Conservation (phyloP, 1,140 invertebrate species). For the Zaprionus gabonicus region DNA sequence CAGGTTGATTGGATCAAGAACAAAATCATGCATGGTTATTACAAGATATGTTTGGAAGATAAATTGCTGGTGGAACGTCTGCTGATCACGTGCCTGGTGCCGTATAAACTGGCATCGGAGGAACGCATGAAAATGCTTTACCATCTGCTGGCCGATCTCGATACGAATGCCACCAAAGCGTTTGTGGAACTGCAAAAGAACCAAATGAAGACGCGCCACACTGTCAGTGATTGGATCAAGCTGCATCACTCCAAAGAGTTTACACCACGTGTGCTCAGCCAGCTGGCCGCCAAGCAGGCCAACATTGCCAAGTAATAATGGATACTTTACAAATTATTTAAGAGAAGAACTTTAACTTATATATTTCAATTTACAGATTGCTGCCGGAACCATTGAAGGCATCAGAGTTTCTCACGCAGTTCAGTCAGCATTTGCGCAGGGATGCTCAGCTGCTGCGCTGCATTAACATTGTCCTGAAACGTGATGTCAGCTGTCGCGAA, state of each 20-base stretch:
- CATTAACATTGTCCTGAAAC: constrained; percentile 94
- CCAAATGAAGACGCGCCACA: constrained; percentile 93
- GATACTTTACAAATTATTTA: background rate
- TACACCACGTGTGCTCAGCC: constrained; percentile 88
- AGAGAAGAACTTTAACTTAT: background rate
- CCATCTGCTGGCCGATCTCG: constrained; percentile 95
- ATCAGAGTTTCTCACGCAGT: constrained; percentile 95
- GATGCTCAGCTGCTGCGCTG: constrained; percentile 91
- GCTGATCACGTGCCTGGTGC: constrained; percentile 97
- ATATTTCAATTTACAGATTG: constrained; percentile 57
- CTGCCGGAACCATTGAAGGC: constrained; percentile 97
- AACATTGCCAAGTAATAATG: constrained; percentile 76
- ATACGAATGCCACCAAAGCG: constrained; percentile 97
- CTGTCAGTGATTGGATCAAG: constrained; percentile 94
- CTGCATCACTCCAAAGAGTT: constrained; percentile 88
- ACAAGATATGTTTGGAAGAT: constrained; percentile 88
- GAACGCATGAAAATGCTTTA: constrained; percentile 98
- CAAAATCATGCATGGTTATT: constrained; percentile 95
- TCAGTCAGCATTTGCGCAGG: constrained; percentile 92
- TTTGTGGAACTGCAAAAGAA: constrained; percentile 97
- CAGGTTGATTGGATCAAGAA: constrained; percentile 98
- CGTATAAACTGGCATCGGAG: constrained; percentile 93
- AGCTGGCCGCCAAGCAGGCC: constrained; percentile 86
- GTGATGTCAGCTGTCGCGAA: constrained; percentile 95
- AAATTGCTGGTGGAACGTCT: constrained; percentile 96